Evolutionary conservation across 2,797 vertebrate species (phyloP).

Genomic region (Rhinophrynus dorsalis): DNA sequence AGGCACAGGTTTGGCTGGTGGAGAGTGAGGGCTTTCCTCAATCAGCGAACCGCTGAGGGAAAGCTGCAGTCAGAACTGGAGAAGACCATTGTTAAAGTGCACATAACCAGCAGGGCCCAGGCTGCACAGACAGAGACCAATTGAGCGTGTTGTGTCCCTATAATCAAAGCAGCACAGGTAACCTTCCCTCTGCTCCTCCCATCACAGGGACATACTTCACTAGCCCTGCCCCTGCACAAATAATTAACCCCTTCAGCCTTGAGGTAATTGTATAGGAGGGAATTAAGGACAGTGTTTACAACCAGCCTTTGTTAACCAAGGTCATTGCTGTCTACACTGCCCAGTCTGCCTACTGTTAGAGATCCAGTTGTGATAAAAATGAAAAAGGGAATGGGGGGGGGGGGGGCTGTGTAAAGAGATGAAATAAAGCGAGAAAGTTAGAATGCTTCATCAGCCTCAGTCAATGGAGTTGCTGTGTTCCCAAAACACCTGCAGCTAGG

Average conservation of each 20-base stretch:
- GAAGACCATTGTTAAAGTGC: slow-evolving; percentile 52
- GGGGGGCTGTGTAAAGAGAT: no score
- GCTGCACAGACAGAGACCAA: background rate
- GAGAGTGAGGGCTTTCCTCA: background rate
- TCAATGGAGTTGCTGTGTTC: no score
- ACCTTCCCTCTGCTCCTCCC: slow-evolving; percentile 3
- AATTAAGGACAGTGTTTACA: no score
- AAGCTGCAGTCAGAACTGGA: slow-evolving; percentile 58
- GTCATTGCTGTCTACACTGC: no score
- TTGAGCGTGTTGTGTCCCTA: background rate
- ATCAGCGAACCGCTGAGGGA: slow-evolving; percentile 68
- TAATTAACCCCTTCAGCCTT: slow-evolving; percentile 32
- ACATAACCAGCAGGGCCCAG: background rate
- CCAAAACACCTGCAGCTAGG: no score
- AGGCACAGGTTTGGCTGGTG: slow-evolving; percentile 4
- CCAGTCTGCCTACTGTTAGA: no score
- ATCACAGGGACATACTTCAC: background rate
- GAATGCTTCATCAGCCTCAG: no score
- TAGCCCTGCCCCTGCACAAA: background rate
- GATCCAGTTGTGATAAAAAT: no score
- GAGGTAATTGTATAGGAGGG: no score
- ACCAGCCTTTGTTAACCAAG: no score
- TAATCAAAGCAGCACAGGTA: slow-evolving; percentile 8
- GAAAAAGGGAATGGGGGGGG: no score
- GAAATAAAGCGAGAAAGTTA: no score